Evolutionary conservation across 2,888 invertebrate genomes (phyloP), one percentile per base, ranked within the genome.

Genomic region (Orchestes rusci): DNA sequence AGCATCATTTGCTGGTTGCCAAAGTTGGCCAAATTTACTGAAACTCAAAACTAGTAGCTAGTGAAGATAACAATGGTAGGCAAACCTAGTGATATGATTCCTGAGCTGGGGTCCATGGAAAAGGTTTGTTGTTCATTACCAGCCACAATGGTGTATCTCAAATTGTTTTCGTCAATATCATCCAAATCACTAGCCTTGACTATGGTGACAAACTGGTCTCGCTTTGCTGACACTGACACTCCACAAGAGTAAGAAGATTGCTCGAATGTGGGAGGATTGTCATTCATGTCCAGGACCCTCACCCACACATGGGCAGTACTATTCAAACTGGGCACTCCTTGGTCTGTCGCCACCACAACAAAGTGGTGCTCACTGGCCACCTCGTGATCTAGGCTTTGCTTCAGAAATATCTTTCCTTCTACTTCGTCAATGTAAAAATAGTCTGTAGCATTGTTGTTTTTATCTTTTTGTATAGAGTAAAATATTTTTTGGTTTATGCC

Each of bases 101-200:
- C 75, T 7, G 73, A 73, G 2, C 68, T 66, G 2, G 73, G 70
- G 54, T 81, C 74, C 56, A 84, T 81, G 10, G 74, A 75, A 64
- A 82, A 85, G 2, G 80, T 82, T 65, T 83, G 84, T 55, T 79
- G 74, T 53, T 85, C 82, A 64, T 88, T 88, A 27, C 89, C 89
- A 30, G 82, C 80, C 2, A 87, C 82, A 44, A 94, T 85, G 40
- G 87, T 83, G 68, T 89, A 94, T 13, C 73, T 73, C 45, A 95
- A 73, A 40, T 78, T 78, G 43, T 74, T 70, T 41, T 80, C 81
- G 70, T 93, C 92, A 33, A 82, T 75, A 52, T 71, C 75, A 71
- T 95, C 94, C 0, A 85, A 81, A 73, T 95, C 94, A 66, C 84
- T 86, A 1, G 94, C 95, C 20, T 82, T 80, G 10, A 90, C 86